Conservation (phyloP, 1,140 invertebrate species). For the Psilanteris sp. region DNA sequence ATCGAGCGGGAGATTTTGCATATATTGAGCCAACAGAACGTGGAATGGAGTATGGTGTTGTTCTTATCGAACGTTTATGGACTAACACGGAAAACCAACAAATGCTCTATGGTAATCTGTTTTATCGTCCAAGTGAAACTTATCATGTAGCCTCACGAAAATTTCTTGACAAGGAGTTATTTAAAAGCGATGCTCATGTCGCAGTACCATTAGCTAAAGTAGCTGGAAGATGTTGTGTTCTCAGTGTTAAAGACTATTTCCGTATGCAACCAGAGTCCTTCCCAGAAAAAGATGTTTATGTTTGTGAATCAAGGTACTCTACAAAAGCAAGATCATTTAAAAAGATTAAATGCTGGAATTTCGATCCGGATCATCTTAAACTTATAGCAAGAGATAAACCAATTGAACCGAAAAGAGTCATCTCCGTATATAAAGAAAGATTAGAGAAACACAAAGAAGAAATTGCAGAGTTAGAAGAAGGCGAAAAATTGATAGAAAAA, state of each 20-base stretch:
- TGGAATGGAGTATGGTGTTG: constrained; percentile 90
- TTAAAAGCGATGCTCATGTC: constrained; percentile 94
- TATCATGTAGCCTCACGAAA: constrained; percentile 96
- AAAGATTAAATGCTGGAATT: constrained; percentile 96
- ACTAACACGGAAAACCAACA: constrained; percentile 90
- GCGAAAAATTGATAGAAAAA: constrained; percentile 88
- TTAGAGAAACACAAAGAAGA: constrained; percentile 95
- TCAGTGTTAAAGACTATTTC: constrained; percentile 97
- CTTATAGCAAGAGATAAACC: constrained; percentile 86
- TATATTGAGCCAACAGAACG: constrained; percentile 90
- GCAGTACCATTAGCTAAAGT: constrained; percentile 92
- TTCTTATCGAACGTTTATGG: constrained; percentile 93
- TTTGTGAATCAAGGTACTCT: constrained; percentile 97
- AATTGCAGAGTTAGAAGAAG: constrained; percentile 90
- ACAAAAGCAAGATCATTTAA: constrained; percentile 92
- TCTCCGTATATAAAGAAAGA: constrained; percentile 95
- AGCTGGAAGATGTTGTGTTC: constrained; percentile 94
- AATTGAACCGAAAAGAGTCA: constrained; percentile 90
- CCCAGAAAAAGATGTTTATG: constrained; percentile 96
- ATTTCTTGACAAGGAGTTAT: constrained; percentile 97
- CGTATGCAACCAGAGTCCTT: constrained; percentile 92
- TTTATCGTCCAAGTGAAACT: constrained; percentile 91
- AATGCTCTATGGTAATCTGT: constrained; percentile 91
- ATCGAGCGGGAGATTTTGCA: constrained; percentile 93
- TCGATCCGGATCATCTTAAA: constrained; percentile 83